Evolutionary conservation across 1,140 invertebrate genomes (phyloP).

Genomic region (Bombus affinis): DNA sequence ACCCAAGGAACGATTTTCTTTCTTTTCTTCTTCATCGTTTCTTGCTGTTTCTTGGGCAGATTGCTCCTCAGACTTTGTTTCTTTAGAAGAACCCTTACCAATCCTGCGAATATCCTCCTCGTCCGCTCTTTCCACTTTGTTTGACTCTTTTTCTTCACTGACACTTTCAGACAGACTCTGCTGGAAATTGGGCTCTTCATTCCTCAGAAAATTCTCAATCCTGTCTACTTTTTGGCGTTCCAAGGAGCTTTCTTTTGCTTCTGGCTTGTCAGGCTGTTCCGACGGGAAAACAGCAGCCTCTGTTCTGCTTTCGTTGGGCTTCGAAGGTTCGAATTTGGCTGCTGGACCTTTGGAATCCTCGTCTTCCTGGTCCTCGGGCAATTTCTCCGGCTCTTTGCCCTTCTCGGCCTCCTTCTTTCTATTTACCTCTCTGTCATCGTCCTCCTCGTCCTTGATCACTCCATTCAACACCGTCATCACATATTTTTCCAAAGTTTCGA

Average conservation of each 20-base stretch:
- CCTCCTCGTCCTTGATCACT: constrained; percentile 78
- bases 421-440: constrained; percentile 45
- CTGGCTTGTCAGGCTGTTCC: background rate
- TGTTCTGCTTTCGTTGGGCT: constrained; percentile 69
- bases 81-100: constrained; percentile 12
- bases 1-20: constrained; percentile 61
- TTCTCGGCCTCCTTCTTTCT: constrained; percentile 46
- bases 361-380: constrained; percentile 56
- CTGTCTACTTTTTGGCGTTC: background rate
- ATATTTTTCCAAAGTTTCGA: constrained; percentile 79
- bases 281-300: constrained; percentile 68
- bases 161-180: background rate
- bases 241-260: background rate
- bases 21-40: constrained; percentile 35
- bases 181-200: constrained; percentile 11
- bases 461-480: constrained; percentile 81
- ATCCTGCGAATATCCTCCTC: background rate
- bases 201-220: background rate
- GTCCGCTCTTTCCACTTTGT: background rate
- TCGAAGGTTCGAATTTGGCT: constrained; percentile 65
- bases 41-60: background rate
- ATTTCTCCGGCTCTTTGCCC: constrained; percentile 65
- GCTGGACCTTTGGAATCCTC: constrained; percentile 38
- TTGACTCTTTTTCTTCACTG: background rate
- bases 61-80: constrained; percentile 1